phyloP scores from a whole-genome alignment of 2,113 vertebrate genomes.

The Empidonax alnorum region DNA sequence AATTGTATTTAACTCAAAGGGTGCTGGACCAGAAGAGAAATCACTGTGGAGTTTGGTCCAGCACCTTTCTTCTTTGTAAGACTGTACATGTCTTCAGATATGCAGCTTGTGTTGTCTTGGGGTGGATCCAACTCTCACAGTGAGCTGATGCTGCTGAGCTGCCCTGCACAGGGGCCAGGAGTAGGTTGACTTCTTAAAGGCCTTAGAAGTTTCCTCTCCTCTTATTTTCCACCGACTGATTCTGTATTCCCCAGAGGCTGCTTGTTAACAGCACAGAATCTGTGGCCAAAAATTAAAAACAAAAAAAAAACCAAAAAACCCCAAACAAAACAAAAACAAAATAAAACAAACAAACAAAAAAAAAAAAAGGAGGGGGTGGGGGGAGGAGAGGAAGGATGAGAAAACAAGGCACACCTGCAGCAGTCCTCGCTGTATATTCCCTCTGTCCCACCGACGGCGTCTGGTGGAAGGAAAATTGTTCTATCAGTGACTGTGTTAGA shows the following conservation, averaged over 20 bases:
- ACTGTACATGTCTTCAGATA: not conserved
- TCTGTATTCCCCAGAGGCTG: conserved; percentile 29
- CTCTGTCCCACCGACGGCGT: conserved; percentile 58
- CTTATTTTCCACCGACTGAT: conserved; percentile 38
- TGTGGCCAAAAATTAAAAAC: conserved; percentile 6
- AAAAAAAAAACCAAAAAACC: not conserved
- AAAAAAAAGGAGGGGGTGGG: not conserved
- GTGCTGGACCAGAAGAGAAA: not conserved
- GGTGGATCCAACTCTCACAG: not conserved
- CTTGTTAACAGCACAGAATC: conserved; percentile 12
- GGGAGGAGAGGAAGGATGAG: not conserved
- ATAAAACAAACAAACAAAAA: not conserved
- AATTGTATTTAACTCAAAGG: not conserved
- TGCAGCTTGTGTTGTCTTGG: not conserved
- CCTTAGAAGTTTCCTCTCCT: conserved; percentile 13
- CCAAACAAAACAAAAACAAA: no score
- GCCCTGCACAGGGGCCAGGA: conserved; percentile 35
- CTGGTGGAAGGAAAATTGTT: conserved; percentile 82
- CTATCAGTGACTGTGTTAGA: conserved; percentile 84
- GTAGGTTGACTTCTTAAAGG: not conserved
- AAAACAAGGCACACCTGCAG: conserved; percentile 51
- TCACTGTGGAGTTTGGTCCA: not conserved
- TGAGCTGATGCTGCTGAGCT: not conserved
- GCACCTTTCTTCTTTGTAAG: not conserved
- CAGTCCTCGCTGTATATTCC: conserved; percentile 64